Percentiles rank a stretch among this genome's conserved stretches.
phyloP scores from a whole-genome alignment of 2,888 invertebrate species.

The Agrotis exclamationis region DNA sequence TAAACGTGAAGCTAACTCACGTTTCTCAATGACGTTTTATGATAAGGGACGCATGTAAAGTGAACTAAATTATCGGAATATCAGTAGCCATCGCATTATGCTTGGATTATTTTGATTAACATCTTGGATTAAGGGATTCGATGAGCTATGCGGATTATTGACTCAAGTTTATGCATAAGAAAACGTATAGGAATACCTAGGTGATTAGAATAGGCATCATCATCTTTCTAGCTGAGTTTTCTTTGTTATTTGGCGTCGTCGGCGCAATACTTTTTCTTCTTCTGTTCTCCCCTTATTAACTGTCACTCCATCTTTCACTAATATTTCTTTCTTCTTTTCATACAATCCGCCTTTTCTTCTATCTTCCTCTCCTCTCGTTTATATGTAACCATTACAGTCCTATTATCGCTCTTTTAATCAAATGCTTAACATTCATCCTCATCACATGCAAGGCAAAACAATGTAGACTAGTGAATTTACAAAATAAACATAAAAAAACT shows the following conservation, averaged over 20 bases:
- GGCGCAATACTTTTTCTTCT: background rate
- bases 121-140: constrained; percentile 37
- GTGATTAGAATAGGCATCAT: background rate
- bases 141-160: constrained; percentile 6
- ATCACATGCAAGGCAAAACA: background rate
- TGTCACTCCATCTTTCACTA: background rate
- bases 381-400: background rate
- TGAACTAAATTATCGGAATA: constrained; percentile 36
- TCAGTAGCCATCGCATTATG: constrained; percentile 18
- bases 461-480: background rate
- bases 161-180: background rate
- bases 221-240: background rate
- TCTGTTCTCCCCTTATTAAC: background rate
- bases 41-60: constrained; percentile 28
- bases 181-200: no score
- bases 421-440: background rate
- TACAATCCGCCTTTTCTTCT: background rate
- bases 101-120: constrained; percentile 36
- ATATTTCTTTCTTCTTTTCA: background rate
- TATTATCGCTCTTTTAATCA: background rate
- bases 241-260: background rate
- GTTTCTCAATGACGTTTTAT: constrained; percentile 45
- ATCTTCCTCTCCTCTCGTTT: background rate
- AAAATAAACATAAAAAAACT: background rate
- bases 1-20: constrained; percentile 34